Evolutionary conservation across 2,113 vertebrate species (phyloP).

Genomic region (Rhombomys opimus): DNA sequence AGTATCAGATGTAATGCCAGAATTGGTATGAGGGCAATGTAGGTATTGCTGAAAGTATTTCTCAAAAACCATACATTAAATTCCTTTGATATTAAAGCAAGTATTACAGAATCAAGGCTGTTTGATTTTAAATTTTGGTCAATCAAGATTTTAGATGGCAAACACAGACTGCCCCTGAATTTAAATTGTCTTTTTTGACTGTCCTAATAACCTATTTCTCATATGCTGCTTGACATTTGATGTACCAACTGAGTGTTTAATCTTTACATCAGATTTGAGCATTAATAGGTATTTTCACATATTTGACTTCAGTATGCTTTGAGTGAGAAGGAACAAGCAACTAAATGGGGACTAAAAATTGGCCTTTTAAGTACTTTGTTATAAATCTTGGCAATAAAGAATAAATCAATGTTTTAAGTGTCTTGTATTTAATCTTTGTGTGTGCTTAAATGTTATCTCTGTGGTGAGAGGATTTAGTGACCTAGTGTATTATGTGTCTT

Average conservation of each 20-base stretch:
- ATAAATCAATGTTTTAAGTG: conserved; percentile 45
- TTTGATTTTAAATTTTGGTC: conserved; percentile 79
- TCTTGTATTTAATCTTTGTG: conserved; percentile 46
- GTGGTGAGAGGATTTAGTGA: neutral
- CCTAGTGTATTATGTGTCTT: neutral
- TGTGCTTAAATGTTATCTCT: neutral
- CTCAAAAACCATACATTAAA: conserved; percentile 76
- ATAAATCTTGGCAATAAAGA: conserved; percentile 78
- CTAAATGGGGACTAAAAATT: conserved; percentile 50
- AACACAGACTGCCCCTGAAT: conserved; percentile 56
- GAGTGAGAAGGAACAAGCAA: conserved; percentile 43
- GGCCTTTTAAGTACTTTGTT: conserved; percentile 71
- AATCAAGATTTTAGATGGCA: conserved; percentile 73
- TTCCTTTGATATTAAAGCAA: neutral
- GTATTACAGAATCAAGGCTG: conserved; percentile 47
- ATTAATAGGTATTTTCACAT: conserved; percentile 66
- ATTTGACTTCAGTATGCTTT: conserved; percentile 24
- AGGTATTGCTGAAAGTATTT: conserved; percentile 70
- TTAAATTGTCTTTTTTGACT: conserved; percentile 60
- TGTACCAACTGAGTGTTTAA: conserved; percentile 11
- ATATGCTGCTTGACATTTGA: conserved; percentile 53
- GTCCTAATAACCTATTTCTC: conserved; percentile 40
- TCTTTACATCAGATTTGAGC: conserved; percentile 51
- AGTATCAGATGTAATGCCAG: conserved; percentile 47
- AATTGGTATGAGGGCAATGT: conserved; percentile 52